These are phyloP conservation scores for Percopsis omiscomaycus DNA, from an alignment of 2,797 vertebrate genomes.

Conservation along the genomic window DNA sequence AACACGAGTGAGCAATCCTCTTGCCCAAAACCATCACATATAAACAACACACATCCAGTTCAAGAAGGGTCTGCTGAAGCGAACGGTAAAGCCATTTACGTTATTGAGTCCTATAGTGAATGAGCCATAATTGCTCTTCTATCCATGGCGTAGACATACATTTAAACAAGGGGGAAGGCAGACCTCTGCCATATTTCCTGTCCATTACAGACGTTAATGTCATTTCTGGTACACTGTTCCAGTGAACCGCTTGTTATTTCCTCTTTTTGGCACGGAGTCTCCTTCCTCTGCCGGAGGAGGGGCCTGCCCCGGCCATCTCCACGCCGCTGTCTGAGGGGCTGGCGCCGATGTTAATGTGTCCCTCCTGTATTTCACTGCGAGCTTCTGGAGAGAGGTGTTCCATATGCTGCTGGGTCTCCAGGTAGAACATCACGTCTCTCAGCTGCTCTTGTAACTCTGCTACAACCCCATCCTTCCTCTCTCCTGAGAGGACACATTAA, in stretches of 20 bases:
- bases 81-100: not conserved
- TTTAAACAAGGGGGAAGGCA: not conserved
- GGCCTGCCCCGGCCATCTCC: constrained; percentile 45
- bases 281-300: constrained; percentile 73
- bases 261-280: constrained; percentile 89
- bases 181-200: constrained; percentile 1
- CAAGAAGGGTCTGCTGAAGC: constrained; percentile 7
- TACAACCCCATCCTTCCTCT: constrained; percentile 86
- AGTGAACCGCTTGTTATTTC: constrained; percentile 73
- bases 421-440: constrained; percentile 95
- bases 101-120: not conserved
- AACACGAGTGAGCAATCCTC: not conserved
- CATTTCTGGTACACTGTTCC: too few relatives aligned
- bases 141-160: constrained; percentile 2
- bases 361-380: constrained; percentile 93
- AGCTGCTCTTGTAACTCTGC: constrained; percentile 93
- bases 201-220: constrained; percentile 3
- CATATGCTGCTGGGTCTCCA: constrained; percentile 94
- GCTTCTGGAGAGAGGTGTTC: constrained; percentile 87
- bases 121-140: not conserved
- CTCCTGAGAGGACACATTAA: constrained; percentile 37
- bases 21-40: not conserved
- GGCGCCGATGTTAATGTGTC: constrained; percentile 91
- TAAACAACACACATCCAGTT: constrained; percentile 8
- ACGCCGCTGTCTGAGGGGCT: constrained; percentile 50